phyloP scores from a whole-genome alignment of 2,113 vertebrate species.

The Mixornis gularis region DNA sequence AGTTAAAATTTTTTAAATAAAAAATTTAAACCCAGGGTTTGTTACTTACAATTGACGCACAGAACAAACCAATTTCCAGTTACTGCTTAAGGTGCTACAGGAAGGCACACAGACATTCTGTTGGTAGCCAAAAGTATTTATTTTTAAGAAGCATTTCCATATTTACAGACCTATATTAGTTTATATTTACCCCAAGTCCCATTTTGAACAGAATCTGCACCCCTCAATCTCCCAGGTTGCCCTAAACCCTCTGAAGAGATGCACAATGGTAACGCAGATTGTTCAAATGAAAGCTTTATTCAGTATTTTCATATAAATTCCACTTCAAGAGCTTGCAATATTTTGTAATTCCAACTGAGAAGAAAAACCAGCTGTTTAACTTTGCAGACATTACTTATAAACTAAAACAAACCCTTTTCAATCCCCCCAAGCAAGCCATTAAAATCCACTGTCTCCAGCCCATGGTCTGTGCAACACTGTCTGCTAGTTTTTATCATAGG shows the following conservation, averaged over 20 bases:
- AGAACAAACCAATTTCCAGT: not conserved
- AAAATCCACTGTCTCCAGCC: not conserved
- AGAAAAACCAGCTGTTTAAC: not conserved
- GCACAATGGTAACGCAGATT: rapidly evolving
- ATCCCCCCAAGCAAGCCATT: not conserved
- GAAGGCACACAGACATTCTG: not conserved
- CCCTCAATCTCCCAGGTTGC: not conserved
- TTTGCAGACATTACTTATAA: not conserved
- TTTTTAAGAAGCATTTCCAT: not conserved
- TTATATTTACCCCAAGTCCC: not conserved
- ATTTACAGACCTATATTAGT: not conserved
- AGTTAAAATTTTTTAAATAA: constrained; percentile 66
- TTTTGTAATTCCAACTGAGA: not conserved
- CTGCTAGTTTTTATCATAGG: not conserved
- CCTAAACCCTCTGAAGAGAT: not conserved
- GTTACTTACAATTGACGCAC: not conserved
- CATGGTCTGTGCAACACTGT: rapidly evolving
- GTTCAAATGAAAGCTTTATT: constrained; percentile 40
- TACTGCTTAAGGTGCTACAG: not conserved
- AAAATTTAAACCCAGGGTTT: not conserved
- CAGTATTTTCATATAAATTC: not conserved
- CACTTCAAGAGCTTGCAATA: not conserved
- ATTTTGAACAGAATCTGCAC: not conserved
- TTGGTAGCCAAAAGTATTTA: not conserved
- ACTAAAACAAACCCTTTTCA: not conserved